Evolutionary conservation across 2,797 vertebrate genomes (phyloP), one percentile per base, ranked within the genome.

Genomic region (Hybognathus amarus): DNA sequence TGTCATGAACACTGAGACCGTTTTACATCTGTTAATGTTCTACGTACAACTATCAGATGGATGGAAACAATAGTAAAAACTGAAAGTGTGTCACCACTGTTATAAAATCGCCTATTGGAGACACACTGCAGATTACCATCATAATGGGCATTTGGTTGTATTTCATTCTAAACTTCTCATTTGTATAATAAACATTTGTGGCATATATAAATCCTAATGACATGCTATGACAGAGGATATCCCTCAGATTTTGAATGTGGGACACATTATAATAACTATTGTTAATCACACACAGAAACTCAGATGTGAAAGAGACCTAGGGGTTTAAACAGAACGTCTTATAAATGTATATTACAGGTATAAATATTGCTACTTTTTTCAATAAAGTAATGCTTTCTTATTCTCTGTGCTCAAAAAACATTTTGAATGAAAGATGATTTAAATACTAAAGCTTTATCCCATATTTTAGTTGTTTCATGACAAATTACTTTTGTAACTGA

Each of bases 151-250:
- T 75, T 11, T 56, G 12, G 30, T n/a, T 38, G 50, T 6, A 38
- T 56, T 74, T 22, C n/a, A 13, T 54, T 56, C 38, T 15, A 4
- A n/a, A 54, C 20, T 56, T 36, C 50, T 36, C 17, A 36, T 36
- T n/a, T 52, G 70, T 52, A 10, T 73, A 73, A 36, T 22, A 74
- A 56, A 75, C 50, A n/a, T 75, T 56, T 56, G 12, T 22, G 30
- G 20, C 6, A 38, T 54, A 36, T 36, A 33, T 5, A 22, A 22
- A 52, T 13, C 12, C 30, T 36, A 54, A 54, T 8, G 30, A 6
- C 27, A 33, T 17, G n/a, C n/a, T n/a, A n/a, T n/a, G n/a, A n/a
- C n/a, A 52, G 27, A 17, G 13, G 47, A 74, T 47, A 27, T 56
- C 9, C 0, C n/a, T n/a, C 1, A 20, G 5, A 61, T 33, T 74